Percentiles rank a stretch among this genome's conserved stretches.
These are phyloP conservation scores for Brenthis hecate DNA, from an alignment of 2,888 invertebrate species.

Conservation along the genomic window DNA sequence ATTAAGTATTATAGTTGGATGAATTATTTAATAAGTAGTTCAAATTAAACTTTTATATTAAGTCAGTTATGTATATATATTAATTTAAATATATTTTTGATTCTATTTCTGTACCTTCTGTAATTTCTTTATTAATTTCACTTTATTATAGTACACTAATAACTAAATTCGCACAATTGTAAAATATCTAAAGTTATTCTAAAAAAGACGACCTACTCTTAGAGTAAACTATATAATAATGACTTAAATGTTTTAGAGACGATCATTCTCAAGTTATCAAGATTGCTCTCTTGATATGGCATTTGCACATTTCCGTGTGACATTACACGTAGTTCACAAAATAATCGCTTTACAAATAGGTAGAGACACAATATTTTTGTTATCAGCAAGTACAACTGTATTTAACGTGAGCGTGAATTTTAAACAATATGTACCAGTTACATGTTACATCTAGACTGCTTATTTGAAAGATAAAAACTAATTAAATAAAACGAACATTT, in stretches of 20 bases:
- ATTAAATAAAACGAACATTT: constrained; percentile 1
- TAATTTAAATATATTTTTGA: too few species aligned
- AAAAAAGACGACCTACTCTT: constrained; percentile 16
- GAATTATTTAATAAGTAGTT: too few species aligned
- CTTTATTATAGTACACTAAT: not conserved
- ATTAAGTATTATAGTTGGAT: too few species aligned
- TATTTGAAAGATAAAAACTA: constrained; percentile 8
- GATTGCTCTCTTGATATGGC: constrained; percentile 30
- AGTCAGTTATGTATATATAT: too few species aligned
- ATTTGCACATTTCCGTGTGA: constrained; percentile 25
- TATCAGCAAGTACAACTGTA: constrained; percentile 20
- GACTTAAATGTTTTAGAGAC: constrained; percentile 19
- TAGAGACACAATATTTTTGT: constrained; percentile 26
- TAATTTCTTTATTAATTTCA: not conserved
- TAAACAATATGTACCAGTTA: constrained; percentile 4
- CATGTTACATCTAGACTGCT: constrained; percentile 1
- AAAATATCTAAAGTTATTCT: not conserved
- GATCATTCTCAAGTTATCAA: constrained; percentile 28
- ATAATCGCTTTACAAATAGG: constrained; percentile 30
- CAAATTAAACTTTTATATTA: too few species aligned
- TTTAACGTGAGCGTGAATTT: constrained; percentile 9
- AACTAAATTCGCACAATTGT: constrained; percentile 3
- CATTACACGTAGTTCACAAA: constrained; percentile 26
- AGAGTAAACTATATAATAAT: constrained; percentile 16
- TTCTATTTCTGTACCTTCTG: not conserved